Conservation (phyloP, 2,113 vertebrate species). For the Gopherus evgoodei region DNA sequence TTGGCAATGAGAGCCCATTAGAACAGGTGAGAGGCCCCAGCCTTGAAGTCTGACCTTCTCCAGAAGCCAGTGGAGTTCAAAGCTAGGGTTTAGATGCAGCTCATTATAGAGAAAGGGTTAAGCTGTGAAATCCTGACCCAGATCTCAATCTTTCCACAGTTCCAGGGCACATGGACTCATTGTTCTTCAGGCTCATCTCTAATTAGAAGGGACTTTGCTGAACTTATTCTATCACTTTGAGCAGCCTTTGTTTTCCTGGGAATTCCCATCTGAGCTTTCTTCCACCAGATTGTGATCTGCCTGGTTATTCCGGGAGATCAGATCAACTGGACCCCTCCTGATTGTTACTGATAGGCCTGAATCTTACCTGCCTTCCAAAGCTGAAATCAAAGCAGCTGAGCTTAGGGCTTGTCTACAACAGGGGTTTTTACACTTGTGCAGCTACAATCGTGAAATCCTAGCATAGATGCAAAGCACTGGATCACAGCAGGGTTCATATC, state of each 20-base stretch:
- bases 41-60: not conserved
- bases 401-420: rapidly evolving
- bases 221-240: not conserved
- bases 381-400: not conserved
- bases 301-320: not conserved
- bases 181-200: not conserved
- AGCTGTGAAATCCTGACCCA: not conserved
- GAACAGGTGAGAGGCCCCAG: not conserved
- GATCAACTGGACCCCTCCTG: not conserved
- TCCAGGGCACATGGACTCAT: not conserved
- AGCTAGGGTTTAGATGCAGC: not conserved
- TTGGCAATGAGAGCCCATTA: not conserved
- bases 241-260: not conserved
- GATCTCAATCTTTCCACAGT: not conserved
- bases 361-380: not conserved
- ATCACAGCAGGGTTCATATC: not conserved
- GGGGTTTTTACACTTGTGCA: rapidly evolving
- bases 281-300: not conserved
- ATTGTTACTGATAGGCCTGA: not conserved
- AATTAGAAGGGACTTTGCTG: rapidly evolving
- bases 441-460: not conserved
- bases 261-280: rapidly evolving
- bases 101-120: not conserved
- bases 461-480: not conserved
- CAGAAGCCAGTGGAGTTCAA: not conserved